phyloP scores from a whole-genome alignment of 2,113 vertebrate species.

The Tupaia chinensis region DNA sequence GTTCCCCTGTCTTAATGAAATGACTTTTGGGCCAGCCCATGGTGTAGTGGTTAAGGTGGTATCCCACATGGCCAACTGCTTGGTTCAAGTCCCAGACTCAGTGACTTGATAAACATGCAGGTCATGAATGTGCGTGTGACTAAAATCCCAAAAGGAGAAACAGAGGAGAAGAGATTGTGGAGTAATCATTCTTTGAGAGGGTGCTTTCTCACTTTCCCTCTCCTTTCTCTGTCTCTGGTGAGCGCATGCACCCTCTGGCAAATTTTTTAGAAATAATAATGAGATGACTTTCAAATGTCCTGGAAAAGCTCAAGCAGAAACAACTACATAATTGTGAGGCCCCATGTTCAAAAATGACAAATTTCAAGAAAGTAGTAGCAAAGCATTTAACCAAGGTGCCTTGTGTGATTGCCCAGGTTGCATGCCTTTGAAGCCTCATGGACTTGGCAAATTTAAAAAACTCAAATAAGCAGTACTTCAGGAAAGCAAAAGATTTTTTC shows the following conservation, averaged over 20 bases:
- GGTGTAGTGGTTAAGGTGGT: too few relatives aligned
- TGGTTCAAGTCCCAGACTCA: too few relatives aligned
- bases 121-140: too few relatives aligned
- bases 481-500: background rate
- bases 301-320: background rate
- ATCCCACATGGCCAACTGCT: too few relatives aligned
- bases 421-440: rapidly evolving
- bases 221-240: too few relatives aligned
- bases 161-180: too few relatives aligned
- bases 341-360: background rate
- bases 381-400: background rate
- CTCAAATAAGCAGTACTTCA: background rate
- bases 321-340: background rate
- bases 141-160: too few relatives aligned
- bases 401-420: too few relatives aligned
- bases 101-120: too few relatives aligned
- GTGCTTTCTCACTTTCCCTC: too few relatives aligned
- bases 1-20: background rate
- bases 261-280: background rate
- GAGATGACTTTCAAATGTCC: background rate
- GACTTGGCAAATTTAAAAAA: background rate
- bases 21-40: background rate
- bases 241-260: too few relatives aligned
- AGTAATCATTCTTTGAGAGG: too few relatives aligned
- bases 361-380: background rate